Evolutionary conservation across 2,113 vertebrate species (phyloP).

Genomic region (Xerus inauris): DNA sequence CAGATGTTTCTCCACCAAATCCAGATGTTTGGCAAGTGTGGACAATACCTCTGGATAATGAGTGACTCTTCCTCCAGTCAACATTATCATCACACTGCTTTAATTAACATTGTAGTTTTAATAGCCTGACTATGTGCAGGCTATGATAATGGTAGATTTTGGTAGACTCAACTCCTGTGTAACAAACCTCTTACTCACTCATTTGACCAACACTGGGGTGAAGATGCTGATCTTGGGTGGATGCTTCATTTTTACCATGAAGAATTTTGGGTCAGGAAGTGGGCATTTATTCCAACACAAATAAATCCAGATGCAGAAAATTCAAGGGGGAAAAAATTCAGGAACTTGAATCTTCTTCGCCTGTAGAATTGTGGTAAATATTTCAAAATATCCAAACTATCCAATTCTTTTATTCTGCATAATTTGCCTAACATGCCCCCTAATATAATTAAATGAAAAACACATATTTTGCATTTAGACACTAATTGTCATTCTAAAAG

Average conservation of each 20-base stretch:
- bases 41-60: conserved; percentile 54
- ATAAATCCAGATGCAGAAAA: conserved; percentile 67
- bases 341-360: conserved; percentile 58
- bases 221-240: background rate
- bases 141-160: background rate
- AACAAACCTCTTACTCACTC: conserved; percentile 35
- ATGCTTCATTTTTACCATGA: conserved; percentile 33
- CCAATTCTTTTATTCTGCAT: conserved; percentile 50
- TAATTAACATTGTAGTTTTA: background rate
- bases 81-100: conserved; percentile 8
- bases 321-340: conserved; percentile 46
- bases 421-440: conserved; percentile 43
- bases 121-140: background rate
- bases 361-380: conserved; percentile 57
- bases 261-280: conserved; percentile 56
- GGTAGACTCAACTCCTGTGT: background rate
- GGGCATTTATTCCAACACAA: conserved; percentile 60
- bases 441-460: conserved; percentile 65
- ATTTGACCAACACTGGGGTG: background rate
- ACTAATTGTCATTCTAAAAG: conserved; percentile 36
- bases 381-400: conserved; percentile 52
- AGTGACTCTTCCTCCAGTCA: background rate
- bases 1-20: conserved; percentile 69
- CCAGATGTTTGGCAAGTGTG: conserved; percentile 74
- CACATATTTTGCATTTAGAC: conserved; percentile 58